Evolutionary conservation across 2,888 invertebrate genomes (phyloP), one percentile per base, ranked within the genome.

Genomic region (Malthinus flaveolus): DNA sequence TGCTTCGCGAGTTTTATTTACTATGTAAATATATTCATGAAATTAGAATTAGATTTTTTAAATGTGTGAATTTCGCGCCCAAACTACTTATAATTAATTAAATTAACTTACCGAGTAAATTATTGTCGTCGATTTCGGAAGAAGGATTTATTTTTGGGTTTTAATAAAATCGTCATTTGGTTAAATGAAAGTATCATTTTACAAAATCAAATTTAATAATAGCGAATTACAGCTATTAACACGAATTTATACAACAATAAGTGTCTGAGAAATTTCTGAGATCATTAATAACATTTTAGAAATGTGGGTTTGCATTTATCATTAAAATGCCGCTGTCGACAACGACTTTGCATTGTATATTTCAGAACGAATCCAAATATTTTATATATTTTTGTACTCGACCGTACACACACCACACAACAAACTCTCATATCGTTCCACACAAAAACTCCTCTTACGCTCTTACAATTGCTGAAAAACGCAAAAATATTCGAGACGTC

Each of bases 11-110:
- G 70, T 75, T 75, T 75, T 74, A 74, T 74, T 74, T 71, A 73
- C 73, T 72, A 75, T 76, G 76, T 72, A 74, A 75, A 76, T 72
- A 72, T 76, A 76, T 76, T 75, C 76, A 76, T 76, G 76, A 75
- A 76, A 76, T 75, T 75, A 74, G 73, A 75, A 74, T 75, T 71
- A 68, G 71, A 66, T 70, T 73, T 73, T 61, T 66, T 63, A 63
- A 68, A 59, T 49, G 55, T 59, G 55, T 37, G 59, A 59, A 59
- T 53, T 57, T 39, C 44, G 39, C 44, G 31, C 49, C 44, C 32
- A 53, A 44, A 54, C 49, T 36, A 48, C 49, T 49, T 49, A 51
- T 56, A 51, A 52, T 57, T 57, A 57, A 57, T 37, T 37, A 47
- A 48, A 48, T 49, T 32, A 12, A 33, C 39, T 34, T 32, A 39